A percentile compares a stretch with the other conserved stretches of the same genome.
phyloP scores from a whole-genome alignment of 2,113 vertebrate genomes.

The Pandion haliaetus region DNA sequence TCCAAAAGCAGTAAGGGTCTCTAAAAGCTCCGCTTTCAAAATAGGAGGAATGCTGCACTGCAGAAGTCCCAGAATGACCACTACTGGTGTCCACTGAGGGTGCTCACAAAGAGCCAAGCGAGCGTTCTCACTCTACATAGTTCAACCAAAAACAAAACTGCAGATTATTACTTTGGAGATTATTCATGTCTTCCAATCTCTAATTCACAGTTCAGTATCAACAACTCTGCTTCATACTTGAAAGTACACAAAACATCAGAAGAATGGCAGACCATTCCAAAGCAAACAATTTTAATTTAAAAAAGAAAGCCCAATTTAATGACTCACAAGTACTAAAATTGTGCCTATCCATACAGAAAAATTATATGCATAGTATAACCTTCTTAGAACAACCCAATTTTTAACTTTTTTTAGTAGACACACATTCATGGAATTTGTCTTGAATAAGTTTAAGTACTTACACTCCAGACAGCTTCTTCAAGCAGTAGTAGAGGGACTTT shows the following conservation, averaged over 20 bases:
- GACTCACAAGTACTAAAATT: not conserved
- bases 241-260: not conserved
- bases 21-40: constrained; percentile 89
- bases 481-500: not conserved
- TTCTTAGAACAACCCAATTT: not conserved
- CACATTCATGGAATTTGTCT: not conserved
- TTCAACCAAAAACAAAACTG: not conserved
- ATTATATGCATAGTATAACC: not conserved
- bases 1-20: constrained; percentile 89
- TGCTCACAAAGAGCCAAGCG: constrained; percentile 95
- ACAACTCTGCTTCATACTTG: not conserved
- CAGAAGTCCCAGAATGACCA: constrained; percentile 91
- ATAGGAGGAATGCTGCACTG: constrained; percentile 93
- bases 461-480: not conserved
- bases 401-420: not conserved
- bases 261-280: not conserved
- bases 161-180: not conserved
- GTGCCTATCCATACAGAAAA: not conserved
- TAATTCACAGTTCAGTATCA: not conserved
- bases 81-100: constrained; percentile 96
- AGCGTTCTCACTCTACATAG: constrained; percentile 90
- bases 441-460: not conserved
- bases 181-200: not conserved
- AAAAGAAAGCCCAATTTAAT: not conserved
- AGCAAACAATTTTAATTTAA: not conserved